A percentile compares a stretch with the other conserved stretches of the same genome.
Evolutionary conservation across 2,113 vertebrate species (phyloP).

Genomic region (Tursiops truncatus): DNA sequence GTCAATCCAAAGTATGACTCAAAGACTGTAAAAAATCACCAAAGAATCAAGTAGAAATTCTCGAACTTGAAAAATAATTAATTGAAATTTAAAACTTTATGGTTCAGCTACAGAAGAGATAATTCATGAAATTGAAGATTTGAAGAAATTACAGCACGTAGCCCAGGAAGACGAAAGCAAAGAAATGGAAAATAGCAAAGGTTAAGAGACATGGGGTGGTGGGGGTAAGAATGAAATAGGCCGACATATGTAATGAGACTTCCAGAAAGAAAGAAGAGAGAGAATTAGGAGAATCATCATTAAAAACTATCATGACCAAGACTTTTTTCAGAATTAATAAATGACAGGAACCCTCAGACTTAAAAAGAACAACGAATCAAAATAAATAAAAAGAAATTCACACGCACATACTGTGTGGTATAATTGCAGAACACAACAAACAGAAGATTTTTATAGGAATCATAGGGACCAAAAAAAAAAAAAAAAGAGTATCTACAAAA

Average conservation of each 20-base stretch:
- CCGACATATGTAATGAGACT: neutral
- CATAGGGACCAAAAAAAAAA: too few relatives aligned
- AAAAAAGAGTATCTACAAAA: neutral
- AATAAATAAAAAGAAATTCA: neutral
- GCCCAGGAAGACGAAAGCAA: neutral
- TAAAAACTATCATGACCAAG: neutral
- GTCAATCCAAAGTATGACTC: neutral
- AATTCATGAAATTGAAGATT: neutral
- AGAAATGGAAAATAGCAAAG: neutral
- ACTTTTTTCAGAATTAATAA: neutral
- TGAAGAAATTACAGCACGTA: neutral
- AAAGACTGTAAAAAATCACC: neutral
- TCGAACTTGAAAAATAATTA: neutral
- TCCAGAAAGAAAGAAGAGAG: neutral
- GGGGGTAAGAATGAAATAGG: neutral
- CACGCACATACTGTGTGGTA: neutral
- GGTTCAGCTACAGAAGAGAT: neutral
- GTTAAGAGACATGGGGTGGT: neutral
- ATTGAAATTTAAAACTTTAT: neutral
- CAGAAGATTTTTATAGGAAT: neutral
- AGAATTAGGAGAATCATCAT: neutral
- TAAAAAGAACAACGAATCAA: neutral
- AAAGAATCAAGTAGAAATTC: neutral
- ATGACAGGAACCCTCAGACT: neutral
- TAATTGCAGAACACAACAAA: neutral